Evolutionary conservation across 2,888 invertebrate genomes (phyloP), one percentile per base, ranked within the genome.

Genomic region (Cyaniris semiargus): DNA sequence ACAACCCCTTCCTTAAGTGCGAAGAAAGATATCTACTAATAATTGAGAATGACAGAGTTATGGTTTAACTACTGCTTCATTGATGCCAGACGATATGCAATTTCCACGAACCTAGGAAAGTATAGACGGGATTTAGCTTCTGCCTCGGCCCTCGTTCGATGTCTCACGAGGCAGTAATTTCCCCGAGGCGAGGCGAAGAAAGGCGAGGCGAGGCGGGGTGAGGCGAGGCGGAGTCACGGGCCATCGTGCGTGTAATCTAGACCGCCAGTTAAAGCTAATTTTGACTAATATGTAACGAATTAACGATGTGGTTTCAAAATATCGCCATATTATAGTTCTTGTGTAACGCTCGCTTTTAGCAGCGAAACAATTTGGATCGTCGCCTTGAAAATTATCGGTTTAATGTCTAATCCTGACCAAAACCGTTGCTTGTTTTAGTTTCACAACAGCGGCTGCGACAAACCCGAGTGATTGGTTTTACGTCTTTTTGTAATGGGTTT

Each of bases 321-420:
- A 13, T 66, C 60, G 60, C 66, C 27, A 27, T 66, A 31, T 15
- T 31, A 31, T 31, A 27, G 66, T 15, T 31, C 15, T 31, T 66
- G 66, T 13, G 27, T 18, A 66, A 66, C 66, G 66, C 27, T 60
- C 60, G 60, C 1, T 66, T 66, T 66, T 18, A 18, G 66, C 66
- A 66, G 27, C 27, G 6, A 27, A 15, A 31, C 15, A 27, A 27
- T 31, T 66, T 5, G 66, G 27, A 66, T 66, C 15, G 66, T 31
- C 27, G 66, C 66, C 66, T 66, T 66, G 66, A 66, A 66, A 31
- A 66, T 31, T 31, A 66, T 66, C 66, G 27, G 66, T 66, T 13
- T 27, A 27, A 27, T 66, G 66, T 66, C 27, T 31, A 66, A 66
- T 31, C 66, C 66, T 18, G 15, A 13, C 66, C 27, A 66, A 31